Conservation (phyloP, 1,140 invertebrate species). For the Lepidurus packardi region DNA sequence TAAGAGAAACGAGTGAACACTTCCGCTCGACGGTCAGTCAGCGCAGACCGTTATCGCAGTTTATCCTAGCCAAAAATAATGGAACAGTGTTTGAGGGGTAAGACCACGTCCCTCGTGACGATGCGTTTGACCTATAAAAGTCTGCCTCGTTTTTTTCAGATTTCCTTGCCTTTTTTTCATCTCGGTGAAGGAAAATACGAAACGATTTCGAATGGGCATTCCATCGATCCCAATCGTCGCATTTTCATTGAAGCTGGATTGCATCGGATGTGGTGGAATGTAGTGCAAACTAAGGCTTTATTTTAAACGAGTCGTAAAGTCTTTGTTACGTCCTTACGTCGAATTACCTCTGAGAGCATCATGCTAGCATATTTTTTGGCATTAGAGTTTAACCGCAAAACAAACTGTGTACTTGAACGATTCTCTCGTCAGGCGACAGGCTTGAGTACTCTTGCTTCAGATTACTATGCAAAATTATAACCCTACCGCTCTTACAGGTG, state of each 20-base stretch:
- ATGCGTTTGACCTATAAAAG: neutral
- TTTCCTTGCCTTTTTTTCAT: neutral
- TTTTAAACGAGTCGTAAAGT: too few relatives aligned
- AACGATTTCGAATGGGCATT: too few relatives aligned
- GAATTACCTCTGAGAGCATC: too few relatives aligned
- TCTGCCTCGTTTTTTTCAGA: neutral
- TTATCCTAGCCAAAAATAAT: constrained; percentile 4
- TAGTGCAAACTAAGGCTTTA: too few relatives aligned
- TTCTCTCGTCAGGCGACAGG: neutral
- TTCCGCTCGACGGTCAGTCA: neutral
- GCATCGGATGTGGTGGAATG: too few relatives aligned
- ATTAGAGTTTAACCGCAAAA: neutral
- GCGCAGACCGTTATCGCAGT: neutral
- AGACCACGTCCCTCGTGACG: neutral
- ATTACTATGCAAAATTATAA: neutral
- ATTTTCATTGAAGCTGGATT: neutral
- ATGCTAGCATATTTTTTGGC: too few relatives aligned
- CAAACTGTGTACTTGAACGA: neutral
- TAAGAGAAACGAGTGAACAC: constrained; percentile 4
- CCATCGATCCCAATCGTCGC: too few relatives aligned
- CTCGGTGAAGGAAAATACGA: neutral
- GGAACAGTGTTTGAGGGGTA: neutral
- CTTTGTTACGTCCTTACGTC: too few relatives aligned
- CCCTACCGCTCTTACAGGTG: neutral
- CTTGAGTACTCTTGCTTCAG: neutral